Percentiles rank a stretch among this genome's conserved stretches.
phyloP scores from a whole-genome alignment of 2,797 vertebrate species.

The Pipistrellus pygmaeus region DNA sequence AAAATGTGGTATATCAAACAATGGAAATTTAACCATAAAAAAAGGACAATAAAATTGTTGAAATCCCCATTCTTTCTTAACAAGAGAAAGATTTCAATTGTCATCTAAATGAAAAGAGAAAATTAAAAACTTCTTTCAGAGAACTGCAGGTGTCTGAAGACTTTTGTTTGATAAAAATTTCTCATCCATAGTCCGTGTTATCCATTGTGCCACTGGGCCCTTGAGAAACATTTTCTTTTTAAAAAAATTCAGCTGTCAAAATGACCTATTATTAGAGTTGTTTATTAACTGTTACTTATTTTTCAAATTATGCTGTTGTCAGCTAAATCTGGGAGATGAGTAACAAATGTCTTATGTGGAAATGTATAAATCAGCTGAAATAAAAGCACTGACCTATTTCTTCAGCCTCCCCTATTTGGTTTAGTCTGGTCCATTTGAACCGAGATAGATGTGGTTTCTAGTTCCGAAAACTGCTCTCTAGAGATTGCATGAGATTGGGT shows the following conservation, averaged over 20 bases:
- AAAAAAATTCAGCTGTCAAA: no score
- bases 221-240: constrained; percentile 22
- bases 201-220: background rate
- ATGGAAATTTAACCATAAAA: constrained; percentile 10
- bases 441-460: constrained; percentile 62
- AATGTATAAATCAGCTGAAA: constrained; percentile 55
- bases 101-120: constrained; percentile 13
- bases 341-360: constrained; percentile 29
- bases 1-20: constrained; percentile 35
- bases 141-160: background rate
- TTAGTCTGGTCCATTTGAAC: constrained; percentile 39
- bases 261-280: constrained; percentile 5
- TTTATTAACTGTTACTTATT: constrained; percentile 52
- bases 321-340: constrained; percentile 35
- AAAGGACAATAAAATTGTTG: constrained; percentile 8
- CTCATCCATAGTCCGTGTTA: background rate
- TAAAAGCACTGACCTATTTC: constrained; percentile 51
- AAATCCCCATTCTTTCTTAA: constrained; percentile 1
- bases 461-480: constrained; percentile 61
- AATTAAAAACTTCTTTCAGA: background rate
- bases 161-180: constrained; percentile 40
- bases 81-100: constrained; percentile 31
- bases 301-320: constrained; percentile 29
- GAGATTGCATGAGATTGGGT: constrained; percentile 55
- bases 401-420: constrained; percentile 49